These are phyloP conservation scores for Ochropleura leucogaster DNA, from an alignment of 2,888 invertebrate genomes.

Conservation along the genomic window DNA sequence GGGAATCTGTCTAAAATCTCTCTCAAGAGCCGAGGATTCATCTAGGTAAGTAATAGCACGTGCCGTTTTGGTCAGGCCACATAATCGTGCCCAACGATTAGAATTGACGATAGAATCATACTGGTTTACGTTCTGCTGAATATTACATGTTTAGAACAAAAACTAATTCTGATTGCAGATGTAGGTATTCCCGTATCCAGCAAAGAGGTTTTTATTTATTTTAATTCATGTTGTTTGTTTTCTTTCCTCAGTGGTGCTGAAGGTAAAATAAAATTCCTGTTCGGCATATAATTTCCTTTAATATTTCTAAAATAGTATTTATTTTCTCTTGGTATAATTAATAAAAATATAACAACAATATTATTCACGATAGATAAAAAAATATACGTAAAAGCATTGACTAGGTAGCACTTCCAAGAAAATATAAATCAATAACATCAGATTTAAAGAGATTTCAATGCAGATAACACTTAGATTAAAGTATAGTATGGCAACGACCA, in stretches of 20 bases:
- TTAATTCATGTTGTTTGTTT: constrained; percentile 15
- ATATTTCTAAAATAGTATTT: constrained; percentile 13
- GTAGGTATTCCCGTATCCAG: constrained; percentile 66
- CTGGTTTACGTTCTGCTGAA: constrained; percentile 68
- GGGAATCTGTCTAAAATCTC: constrained; percentile 62
- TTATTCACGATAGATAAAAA: background rate
- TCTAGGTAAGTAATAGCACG: constrained; percentile 65
- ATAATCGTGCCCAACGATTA: constrained; percentile 67
- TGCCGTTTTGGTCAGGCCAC: constrained; percentile 69
- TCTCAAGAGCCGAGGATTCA: constrained; percentile 38
- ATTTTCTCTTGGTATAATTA: background rate
- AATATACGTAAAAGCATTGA: constrained; percentile 30
- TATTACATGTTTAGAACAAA: constrained; percentile 68
- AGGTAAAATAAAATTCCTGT: constrained; percentile 9
- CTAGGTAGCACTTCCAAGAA: constrained; percentile 39
- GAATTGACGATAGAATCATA: constrained; percentile 72
- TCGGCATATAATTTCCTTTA: constrained; percentile 10
- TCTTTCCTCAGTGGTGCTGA: background rate
- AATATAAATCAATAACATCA: constrained; percentile 16
- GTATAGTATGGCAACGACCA: background rate
- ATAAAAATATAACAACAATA: constrained; percentile 32
- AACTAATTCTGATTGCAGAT: constrained; percentile 66
- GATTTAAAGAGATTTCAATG: constrained; percentile 39
- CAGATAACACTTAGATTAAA: constrained; percentile 20
- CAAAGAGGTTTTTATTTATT: constrained; percentile 32